Conservation (phyloP, 2,888 invertebrate genomes). For the Thymelicus acteon region DNA sequence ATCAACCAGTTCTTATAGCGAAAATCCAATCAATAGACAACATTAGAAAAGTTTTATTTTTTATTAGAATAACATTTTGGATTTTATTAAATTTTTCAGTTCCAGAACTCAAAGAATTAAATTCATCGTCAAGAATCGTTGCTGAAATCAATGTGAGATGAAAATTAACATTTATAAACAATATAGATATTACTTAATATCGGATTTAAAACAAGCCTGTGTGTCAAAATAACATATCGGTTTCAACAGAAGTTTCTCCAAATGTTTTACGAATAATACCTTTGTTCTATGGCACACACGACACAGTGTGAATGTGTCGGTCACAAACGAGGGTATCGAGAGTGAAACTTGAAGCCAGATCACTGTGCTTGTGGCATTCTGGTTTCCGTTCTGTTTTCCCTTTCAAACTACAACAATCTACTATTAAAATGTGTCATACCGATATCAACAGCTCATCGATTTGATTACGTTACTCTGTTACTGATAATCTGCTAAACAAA, state of each 20-base stretch:
- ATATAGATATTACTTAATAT: too few species aligned
- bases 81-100: too few species aligned
- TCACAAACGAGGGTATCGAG: slow-evolving; percentile 11
- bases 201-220: too few species aligned
- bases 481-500: background rate
- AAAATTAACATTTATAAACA: too few species aligned
- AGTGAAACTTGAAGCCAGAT: slow-evolving; percentile 31
- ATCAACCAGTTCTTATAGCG: background rate
- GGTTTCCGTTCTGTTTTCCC: slow-evolving; percentile 27
- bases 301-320: background rate
- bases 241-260: background rate
- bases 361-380: slow-evolving; percentile 14
- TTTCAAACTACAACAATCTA: slow-evolving; percentile 13
- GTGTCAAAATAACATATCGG: too few species aligned
- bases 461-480: background rate
- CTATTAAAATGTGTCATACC: background rate
- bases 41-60: background rate
- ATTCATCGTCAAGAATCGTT: too few species aligned
- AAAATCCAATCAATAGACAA: background rate
- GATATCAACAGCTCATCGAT: background rate
- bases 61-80: too few species aligned
- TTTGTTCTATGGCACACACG: slow-evolving; percentile 12
- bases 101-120: too few species aligned
- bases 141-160: too few species aligned
- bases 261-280: background rate